These are phyloP conservation scores for Pherbina coryleti DNA, from an alignment of 2,888 invertebrate species.

Conservation along the genomic window DNA sequence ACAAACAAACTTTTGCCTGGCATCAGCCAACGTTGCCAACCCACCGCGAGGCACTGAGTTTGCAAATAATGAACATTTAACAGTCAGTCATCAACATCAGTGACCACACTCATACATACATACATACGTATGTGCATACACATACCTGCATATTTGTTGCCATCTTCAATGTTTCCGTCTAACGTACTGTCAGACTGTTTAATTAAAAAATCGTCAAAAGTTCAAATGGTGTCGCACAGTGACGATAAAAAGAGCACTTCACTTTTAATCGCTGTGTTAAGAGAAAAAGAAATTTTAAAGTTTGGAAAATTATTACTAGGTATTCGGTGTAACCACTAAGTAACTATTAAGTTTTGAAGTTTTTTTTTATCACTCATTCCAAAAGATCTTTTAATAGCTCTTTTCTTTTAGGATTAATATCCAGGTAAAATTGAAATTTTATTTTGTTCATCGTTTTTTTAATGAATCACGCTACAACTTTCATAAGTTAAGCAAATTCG, in stretches of 20 bases:
- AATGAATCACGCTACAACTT: no score
- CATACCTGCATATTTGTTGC: neutral
- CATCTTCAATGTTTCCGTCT: neutral
- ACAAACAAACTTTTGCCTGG: neutral
- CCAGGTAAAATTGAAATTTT: no score
- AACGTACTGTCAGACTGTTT: conserved; percentile 13
- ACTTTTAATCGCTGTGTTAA: no score
- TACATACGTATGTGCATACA: neutral
- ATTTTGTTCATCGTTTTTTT: no score
- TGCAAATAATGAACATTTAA: conserved; percentile 19
- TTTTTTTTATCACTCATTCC: no score
- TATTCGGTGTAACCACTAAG: no score
- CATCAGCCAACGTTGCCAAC: neutral
- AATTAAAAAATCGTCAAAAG: conserved; percentile 23
- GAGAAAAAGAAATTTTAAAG: no score
- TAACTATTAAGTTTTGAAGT: no score
- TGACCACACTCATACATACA: neutral
- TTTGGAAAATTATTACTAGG: no score
- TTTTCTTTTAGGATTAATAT: no score
- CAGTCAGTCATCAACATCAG: conserved; percentile 6
- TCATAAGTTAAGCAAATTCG: no score
- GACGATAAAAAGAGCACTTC: neutral
- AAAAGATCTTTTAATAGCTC: no score
- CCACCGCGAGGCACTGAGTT: conserved; percentile 1
- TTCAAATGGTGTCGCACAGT: conserved; percentile 7